Base-by-base conservation (phyloP, 2,797 vertebrate species). In the Acipenser ruthenus region DNA sequence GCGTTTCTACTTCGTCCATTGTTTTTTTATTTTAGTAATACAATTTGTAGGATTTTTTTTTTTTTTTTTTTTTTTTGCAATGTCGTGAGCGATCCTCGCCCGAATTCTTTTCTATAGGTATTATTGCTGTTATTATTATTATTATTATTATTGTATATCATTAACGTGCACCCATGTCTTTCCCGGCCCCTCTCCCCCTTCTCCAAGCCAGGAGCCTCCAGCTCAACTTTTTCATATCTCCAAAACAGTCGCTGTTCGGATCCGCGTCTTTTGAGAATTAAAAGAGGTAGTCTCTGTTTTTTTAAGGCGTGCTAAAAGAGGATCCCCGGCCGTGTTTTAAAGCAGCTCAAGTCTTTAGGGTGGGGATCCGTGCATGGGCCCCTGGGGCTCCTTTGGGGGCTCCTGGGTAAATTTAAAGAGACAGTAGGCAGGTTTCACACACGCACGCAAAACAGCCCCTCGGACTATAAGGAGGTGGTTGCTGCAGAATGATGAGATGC, bases 391-490 rank as follows among this genome's bases (percentile, higher is more conserved):
- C 94, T 94, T 94, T 90, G 92, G 91, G 93, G 94, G 94, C 94
- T 95, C 94, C 94, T 95, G 94, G 94, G 94, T 95, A 95, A 95
- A 95, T 95, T 96, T 96, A 95, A 96, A 95, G 93, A 93, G 91
- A 91, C 91, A 95, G 93, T 88, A 90, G 37, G 78, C 88, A 78
- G 82, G 77, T 78, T 75, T 72, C 69, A 63, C 69, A 71, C 75
- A 69, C 76, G 75, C 69, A 63, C 69, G 71, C 75, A 69, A 18
- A 18, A 1, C 15, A 18, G 15, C 37, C 37, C 18, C 18, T 2
- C 18, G 18, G 18, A 18, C 18, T 18, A 37, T 37, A 37, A 37
- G 37, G 18, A 18, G 18, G 18, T 18, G 18, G 18, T 18, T 18
- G 18, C 18, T 18, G 18, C 18, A 18, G 18, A 18, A 18, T 18